Base-by-base conservation (phyloP, 2,113 vertebrate species). In the Caretta caretta region DNA sequence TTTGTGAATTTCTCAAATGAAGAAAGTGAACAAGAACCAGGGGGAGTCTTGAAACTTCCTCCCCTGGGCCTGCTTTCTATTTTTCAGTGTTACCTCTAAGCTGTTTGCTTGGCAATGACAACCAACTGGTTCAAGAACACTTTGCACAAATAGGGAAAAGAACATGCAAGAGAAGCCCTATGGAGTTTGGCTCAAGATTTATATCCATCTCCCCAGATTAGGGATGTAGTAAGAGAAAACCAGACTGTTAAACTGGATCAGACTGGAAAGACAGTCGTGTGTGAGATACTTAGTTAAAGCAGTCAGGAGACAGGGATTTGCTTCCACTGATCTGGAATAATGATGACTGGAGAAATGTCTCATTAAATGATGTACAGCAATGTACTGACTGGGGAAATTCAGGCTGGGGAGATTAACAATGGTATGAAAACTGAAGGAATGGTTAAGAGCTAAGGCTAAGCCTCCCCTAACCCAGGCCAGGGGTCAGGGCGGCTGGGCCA, bases 291-390 rank as follows among this genome's bases (percentile, higher is more conserved):
- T 97, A 93, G 90, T 87, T 97, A 96, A 97, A 97, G 85, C 92
- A 88, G 94, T 95, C 95, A 97, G 95, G 95, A 97, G 97, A 97
- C 94, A 94, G 93, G 96, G 96, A 97, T 98, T 97, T 97, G 87
- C 94, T 96, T 81, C 89, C 95, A 97, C 92, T 95, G 96, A 97
- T 96, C 94, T 92, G 79, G 88, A 94, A 90, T 93, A 96, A 96
- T 94, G 90, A 94, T 69, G 93, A 96, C 86, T 92, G 81, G 50
- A 94, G 87, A 97, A 97, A 97, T 90, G 81, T 95, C 84, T 96
- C 95, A 85, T 96, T 96, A 97, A 93, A 88, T 0, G 0, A 84
- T 22, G 69, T 82, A 83, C 83, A 88, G 46, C 82, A 84, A 95
- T 91, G 93, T 62, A 93, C 94, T 93, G 92, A 84, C 57, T 9